These are phyloP conservation scores for Mionectes macconnelli DNA, from an alignment of 2,113 vertebrate genomes.

Conservation along the genomic window DNA sequence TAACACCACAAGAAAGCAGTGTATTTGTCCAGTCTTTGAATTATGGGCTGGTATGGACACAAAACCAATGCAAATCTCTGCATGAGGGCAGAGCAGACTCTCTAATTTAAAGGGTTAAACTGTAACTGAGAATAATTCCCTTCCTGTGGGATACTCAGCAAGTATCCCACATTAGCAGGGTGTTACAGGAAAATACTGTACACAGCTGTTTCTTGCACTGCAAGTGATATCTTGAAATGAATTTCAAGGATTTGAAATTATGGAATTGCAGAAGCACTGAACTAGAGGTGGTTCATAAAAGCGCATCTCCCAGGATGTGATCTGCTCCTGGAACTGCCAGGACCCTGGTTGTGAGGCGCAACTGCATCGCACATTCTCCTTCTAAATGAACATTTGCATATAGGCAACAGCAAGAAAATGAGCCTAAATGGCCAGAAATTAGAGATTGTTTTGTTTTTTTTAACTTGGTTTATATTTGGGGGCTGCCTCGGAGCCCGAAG, in stretches of 20 bases:
- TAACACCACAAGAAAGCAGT: not conserved
- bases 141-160: not conserved
- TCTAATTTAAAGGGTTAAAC: not conserved
- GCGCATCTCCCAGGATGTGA: accelerated
- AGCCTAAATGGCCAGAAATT: not conserved
- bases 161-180: not conserved
- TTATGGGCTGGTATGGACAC: not conserved
- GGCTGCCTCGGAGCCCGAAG: not conserved
- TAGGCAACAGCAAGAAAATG: not conserved
- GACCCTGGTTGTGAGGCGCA: not conserved
- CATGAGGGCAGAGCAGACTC: not conserved
- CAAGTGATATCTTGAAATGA: not conserved
- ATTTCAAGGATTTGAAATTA: not conserved
- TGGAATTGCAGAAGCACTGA: not conserved
- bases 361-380: not conserved
- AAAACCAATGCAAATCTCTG: not conserved
- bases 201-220: not conserved
- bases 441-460: not conserved
- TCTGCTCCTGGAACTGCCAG: not conserved
- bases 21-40: not conserved
- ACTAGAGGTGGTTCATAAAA: not conserved
- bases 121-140: not conserved
- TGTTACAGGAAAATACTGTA: accelerated
- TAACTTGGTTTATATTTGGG: not conserved
- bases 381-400: not conserved